Evolutionary conservation across 2,113 vertebrate species (phyloP), one percentile per base, ranked within the genome.

Genomic region (Excalfactoria chinensis): DNA sequence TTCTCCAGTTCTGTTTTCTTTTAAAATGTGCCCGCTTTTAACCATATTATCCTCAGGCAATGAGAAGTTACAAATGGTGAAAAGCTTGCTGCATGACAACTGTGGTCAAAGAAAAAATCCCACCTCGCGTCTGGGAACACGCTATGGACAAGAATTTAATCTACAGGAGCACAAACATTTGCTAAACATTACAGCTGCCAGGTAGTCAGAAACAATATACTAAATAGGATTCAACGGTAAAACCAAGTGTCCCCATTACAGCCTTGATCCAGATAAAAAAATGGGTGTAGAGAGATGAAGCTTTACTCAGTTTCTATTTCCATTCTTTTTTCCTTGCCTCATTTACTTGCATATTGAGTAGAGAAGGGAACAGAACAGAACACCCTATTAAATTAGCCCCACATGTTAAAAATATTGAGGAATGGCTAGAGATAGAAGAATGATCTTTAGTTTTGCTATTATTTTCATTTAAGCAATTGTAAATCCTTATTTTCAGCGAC

Each of bases 351-450:
- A 69, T 66, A 89, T 22, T 75, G 87, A 90, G 81, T 44, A 67
- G 22, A 89, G n/a, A 89, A 43, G n/a, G 44, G 49, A 93, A 90
- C 40, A 51, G 87, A 92, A 95, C 89, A 91, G 82, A 95, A 93
- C 74, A 93, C 75, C 87, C 74, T 55, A 83, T 63, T 89, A 95
- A 93, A 95, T 89, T 89, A 87, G 83, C 89, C 87, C 79, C 89
- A 87, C 63, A 95, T 91, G 94, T 84, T 87, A 66, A 95, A 93
- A 92, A 87, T 69, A 10, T 55, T 5, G 6, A 93, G 64, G 55
- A 90, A 84, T 60, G 75, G 55, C 71, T 90, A 70, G 74, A 89
- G 77, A 92, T 49, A 70, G 77, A 84, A 67, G 81, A 84, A 86
- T 5, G 40, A 25, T 64, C 11, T 62, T 26, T 60, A 91, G 41